phyloP scores from a whole-genome alignment of 2,888 invertebrate genomes.

The Apamea sordens region DNA sequence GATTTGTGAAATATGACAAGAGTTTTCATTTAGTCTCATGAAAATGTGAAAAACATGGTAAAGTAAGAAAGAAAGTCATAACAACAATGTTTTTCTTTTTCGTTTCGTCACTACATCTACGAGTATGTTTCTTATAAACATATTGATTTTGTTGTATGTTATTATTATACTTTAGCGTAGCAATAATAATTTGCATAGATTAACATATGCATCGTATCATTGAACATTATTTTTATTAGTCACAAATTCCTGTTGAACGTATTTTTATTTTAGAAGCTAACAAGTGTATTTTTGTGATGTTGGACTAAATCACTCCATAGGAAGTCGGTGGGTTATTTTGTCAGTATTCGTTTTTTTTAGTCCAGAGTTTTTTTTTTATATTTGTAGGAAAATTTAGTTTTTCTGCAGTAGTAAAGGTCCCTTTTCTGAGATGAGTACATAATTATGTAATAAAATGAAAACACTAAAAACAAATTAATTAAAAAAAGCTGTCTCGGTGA shows the following conservation, averaged over 20 bases:
- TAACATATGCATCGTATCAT: not conserved
- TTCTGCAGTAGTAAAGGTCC: not conserved
- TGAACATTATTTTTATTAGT: not conserved
- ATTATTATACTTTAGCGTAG: not conserved
- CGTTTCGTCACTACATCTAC: not conserved
- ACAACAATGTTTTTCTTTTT: not conserved
- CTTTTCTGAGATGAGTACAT: not conserved
- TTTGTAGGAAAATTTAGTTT: not conserved
- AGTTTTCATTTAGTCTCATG: not conserved
- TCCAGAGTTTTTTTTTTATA: not conserved
- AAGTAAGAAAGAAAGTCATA: not conserved
- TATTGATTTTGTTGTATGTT: too few relatives aligned
- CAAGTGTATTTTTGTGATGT: not conserved
- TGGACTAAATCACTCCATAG: not conserved
- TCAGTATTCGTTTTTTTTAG: not conserved
- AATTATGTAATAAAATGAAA: not conserved
- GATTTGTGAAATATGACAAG: not conserved
- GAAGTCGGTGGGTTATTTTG: not conserved
- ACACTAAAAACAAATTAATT: not conserved
- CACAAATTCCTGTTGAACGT: not conserved
- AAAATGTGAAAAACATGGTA: not conserved
- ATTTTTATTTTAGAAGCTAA: constrained; percentile 1
- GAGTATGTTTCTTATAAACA: not conserved
- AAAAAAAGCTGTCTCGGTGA: not conserved
- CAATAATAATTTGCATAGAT: constrained; percentile 10